phyloP scores from a whole-genome alignment of 2,888 invertebrate species.

The Melipona beecheii region DNA sequence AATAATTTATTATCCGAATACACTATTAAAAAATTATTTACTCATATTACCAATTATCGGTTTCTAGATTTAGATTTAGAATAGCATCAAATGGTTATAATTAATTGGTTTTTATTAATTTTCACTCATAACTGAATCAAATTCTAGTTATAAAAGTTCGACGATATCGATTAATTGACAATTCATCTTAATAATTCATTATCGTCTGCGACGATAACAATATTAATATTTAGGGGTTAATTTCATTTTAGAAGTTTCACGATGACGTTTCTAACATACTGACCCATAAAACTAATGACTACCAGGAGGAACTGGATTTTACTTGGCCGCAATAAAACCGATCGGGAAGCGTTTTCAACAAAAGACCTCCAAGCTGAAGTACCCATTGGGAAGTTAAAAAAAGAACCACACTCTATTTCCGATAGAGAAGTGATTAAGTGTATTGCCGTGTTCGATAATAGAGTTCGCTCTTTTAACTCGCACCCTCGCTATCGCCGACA shows the following conservation, averaged over 20 bases:
- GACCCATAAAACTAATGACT: not conserved
- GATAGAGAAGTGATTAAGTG: conserved; percentile 35
- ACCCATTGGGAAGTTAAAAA: conserved; percentile 21
- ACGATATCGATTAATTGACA: too few relatives aligned
- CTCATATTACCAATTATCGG: too few relatives aligned
- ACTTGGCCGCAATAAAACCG: not conserved
- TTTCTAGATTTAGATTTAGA: too few relatives aligned
- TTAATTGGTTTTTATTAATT: too few relatives aligned
- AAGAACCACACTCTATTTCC: conserved; percentile 14
- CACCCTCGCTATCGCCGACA: conserved; percentile 36
- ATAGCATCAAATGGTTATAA: too few relatives aligned
- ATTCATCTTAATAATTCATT: too few relatives aligned
- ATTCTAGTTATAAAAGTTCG: too few relatives aligned
- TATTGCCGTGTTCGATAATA: conserved; percentile 30
- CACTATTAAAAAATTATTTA: too few relatives aligned
- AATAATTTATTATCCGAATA: too few relatives aligned
- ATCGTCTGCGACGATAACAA: too few relatives aligned
- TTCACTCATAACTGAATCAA: too few relatives aligned
- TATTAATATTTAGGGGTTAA: too few relatives aligned
- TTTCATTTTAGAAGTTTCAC: not conserved
- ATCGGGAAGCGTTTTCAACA: not conserved
- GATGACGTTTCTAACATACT: not conserved
- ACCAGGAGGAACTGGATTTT: not conserved
- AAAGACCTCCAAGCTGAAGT: not conserved
- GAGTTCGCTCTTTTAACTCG: conserved; percentile 46